Evolutionary conservation across 1,140 invertebrate genomes (phyloP), one percentile per base, ranked within the genome.

Genomic region (Nasonia vitripennis): DNA sequence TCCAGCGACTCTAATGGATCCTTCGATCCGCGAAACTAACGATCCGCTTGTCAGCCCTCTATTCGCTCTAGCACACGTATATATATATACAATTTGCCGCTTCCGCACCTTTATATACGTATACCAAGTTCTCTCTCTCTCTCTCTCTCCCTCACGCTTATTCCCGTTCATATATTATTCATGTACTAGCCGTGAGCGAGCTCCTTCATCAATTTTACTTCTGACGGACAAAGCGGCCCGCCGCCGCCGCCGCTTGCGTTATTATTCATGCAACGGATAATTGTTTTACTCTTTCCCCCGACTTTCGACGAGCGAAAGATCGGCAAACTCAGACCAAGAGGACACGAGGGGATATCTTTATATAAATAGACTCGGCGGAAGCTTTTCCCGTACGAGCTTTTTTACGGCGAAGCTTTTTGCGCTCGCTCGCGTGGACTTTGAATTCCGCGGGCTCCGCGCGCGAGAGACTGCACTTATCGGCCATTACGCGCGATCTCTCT

Each of bases 1-100:
- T 87, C 87, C 83, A 73, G 84, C 85, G 70, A 71, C 68, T 80
- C 83, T 88, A 89, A 89, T 88, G 89, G 89, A 89, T 89, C 87
- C 87, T 87, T 83, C 81, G 87, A 88, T 89, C 88, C 86, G 81
- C 80, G 85, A 87, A 87, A 89, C 86, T 88, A 89, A 89, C 88
- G 88, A 89, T 89, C 87, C 86, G 48, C 85, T 87, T 82, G 85
- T 87, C 87, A 68, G 48, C 37, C 67, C 67, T 80, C 34, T 20
- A 75, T 75, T 45, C 73, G 27, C 14, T n/a, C 37, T 34, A 20
- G 31, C 20, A 20, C 1, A n/a, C 10, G 14, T 27, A 27, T 27
- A 27, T 37, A 51, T 37, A 37, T 37, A 37, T 37, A 37, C 5
- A 37, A 0, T 37, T 2, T 12, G 14, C 12, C 48, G 12, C 48